Base-by-base conservation (phyloP, 2,888 invertebrate genomes). In the Heliothis peltigera region DNA sequence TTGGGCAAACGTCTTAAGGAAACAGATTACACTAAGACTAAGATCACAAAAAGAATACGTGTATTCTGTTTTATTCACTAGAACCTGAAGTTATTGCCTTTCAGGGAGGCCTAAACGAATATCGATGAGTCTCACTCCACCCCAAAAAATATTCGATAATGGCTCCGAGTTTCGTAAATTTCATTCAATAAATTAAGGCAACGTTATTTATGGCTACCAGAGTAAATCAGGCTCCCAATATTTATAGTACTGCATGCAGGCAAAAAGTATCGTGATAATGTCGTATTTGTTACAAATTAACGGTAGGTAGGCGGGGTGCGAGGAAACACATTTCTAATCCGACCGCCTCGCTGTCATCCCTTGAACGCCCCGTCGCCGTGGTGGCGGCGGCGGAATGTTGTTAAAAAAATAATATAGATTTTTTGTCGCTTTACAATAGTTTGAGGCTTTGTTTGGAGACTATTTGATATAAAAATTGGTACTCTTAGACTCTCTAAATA, bases 201-300 rank as follows among this genome's bases (percentile, higher is more conserved):
- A 21, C 18, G 1, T 71, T 28, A 49, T 71, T 64, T 71, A 71
- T 19, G 35, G 8, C 17, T n/a, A 44, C 12, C n/a, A 4, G n/a
- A 66, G 47, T 52, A 65, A 66, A 73, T 66, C 47, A 66, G 17
- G 8, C 42, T 53, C 17, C 32, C 47, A 39, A 18, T 73, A 19
- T 67, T 25, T 53, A 21, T 39, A 65, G 47, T 42, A 66, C 55
- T 73, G 67, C 42, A 42, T 42, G 22, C n/a, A 48, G 51, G 52
- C 44, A 12, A 53, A 75, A 70, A 55, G 51, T 62, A 75, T 75
- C 44, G 54, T 53, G 46, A 54, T 75, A 52, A 75, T 39, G 53
- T 63, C 63, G 62, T 69, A 62, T 75, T 75, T 68, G 69, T 74
- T 52, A 61, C 57, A 72, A 75, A 73, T 72, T 75, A 77, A 22